Base-by-base conservation (phyloP, 2,888 invertebrate species). In the Spodoptera picta region DNA sequence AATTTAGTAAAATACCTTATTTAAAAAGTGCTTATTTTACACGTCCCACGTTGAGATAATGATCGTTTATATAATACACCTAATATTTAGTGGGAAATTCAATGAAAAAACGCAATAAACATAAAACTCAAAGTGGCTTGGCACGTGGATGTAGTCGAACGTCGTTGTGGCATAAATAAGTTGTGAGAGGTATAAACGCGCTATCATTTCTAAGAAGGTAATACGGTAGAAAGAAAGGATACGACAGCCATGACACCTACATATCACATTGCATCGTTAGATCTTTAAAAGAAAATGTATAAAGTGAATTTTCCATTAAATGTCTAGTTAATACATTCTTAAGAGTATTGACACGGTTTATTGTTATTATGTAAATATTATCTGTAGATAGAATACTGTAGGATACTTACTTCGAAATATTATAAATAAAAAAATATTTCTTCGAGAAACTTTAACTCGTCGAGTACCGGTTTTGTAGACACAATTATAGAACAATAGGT, bases 141-240 rank as follows among this genome's bases (percentile, higher is more conserved):
- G 48, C 43, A 56, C 19, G 19, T 11, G 10, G 1, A 46, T 36
- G 31, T 10, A 41, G 36, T 36, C 7, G 46, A 50, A 46, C 11
- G 47, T 46, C 36, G 12, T 10, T 10, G 12, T 23, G 19, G 50
- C 36, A 36, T 36, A 51, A 51, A 60, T 60, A 69, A 51, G 46
- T 44, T 10, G 10, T 65, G 14, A 9, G 11, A 36, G 7, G 7
- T 36, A 36, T 27, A 27, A 51, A 42, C 41, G 24, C 27, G 12
- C 23, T 19, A 4, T 27, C n/a, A 19, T 46, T 24, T 36, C 64
- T 10, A 36, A 19, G 10, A 14, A 14, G 5, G 10, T 46, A 36
- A 27, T 14, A 44, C 24, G 43, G 50, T 19, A 47, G 47, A 60
- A 43, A 2, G 19, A 14, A 42, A 14, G 9, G 6, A 5, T 2